Percentiles rank a stretch among this genome's conserved stretches.
Conservation (phyloP, 2,113 vertebrate species). For the Hypanus sabinus region DNA sequence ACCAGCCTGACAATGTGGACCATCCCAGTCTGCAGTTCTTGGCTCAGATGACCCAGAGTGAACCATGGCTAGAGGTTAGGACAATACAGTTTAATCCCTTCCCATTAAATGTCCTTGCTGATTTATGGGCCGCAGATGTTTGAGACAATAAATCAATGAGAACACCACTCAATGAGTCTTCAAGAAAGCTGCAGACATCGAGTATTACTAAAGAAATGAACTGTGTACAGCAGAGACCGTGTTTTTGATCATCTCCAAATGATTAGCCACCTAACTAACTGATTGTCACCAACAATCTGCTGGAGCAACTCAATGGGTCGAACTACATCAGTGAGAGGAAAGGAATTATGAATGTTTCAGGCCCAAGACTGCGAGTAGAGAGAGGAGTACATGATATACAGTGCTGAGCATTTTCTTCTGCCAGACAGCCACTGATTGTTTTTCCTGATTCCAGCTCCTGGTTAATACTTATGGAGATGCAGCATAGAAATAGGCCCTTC, state of each 20-base stretch:
- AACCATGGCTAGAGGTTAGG: background rate
- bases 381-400: no score
- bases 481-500: no score
- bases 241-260: background rate
- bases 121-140: background rate
- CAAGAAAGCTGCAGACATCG: background rate
- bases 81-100: background rate
- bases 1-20: background rate
- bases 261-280: background rate
- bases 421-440: no score
- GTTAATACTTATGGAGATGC: no score
- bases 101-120: background rate
- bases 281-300: background rate
- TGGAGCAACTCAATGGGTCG: no score
- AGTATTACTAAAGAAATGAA: background rate
- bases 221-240: background rate
- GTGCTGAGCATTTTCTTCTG: no score
- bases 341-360: no score
- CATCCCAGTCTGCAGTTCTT: background rate
- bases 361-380: no score
- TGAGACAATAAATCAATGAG: background rate
- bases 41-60: background rate
- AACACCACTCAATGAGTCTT: background rate
- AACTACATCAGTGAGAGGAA: no score
- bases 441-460: no score